Percentiles rank a stretch among this genome's conserved stretches.
Conservation (phyloP, 2,113 vertebrate species). For the Paralichthys olivaceus region DNA sequence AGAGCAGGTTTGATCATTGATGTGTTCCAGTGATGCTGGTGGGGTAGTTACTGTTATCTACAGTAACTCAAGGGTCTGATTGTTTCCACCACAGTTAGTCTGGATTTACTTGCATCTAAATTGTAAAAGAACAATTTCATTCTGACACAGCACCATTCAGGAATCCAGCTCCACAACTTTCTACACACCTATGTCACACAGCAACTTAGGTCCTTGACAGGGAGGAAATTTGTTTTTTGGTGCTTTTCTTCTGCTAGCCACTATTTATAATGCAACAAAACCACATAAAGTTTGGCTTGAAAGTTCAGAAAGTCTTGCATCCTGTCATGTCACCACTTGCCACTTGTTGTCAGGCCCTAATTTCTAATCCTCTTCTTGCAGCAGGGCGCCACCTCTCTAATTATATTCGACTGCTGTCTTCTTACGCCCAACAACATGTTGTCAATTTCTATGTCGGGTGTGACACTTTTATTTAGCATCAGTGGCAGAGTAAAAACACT, state of each 20-base stretch:
- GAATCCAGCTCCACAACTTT: background rate
- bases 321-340: slow-evolving; percentile 8
- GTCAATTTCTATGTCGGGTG: slow-evolving; percentile 19
- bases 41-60: background rate
- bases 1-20: slow-evolving; percentile 47
- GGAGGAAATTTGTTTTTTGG: slow-evolving; percentile 5
- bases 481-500: background rate
- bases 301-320: slow-evolving; percentile 19
- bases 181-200: background rate
- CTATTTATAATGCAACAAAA: background rate
- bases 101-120: slow-evolving; percentile 26
- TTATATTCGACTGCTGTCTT: slow-evolving; percentile 48
- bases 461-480: slow-evolving; percentile 19
- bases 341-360: slow-evolving; percentile 44
- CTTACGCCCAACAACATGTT: slow-evolving; percentile 24
- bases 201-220: background rate
- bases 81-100: background rate
- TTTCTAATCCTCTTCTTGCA: slow-evolving; percentile 42
- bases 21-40: slow-evolving; percentile 18
- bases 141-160: background rate
- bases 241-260: background rate
- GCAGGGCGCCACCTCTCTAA: slow-evolving; percentile 43
- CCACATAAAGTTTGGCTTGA: slow-evolving; percentile 23
- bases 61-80: background rate
- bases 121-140: slow-evolving; percentile 2